These are phyloP conservation scores for Mystacornis crossleyi DNA, from an alignment of 2,113 vertebrate genomes.

Conservation along the genomic window DNA sequence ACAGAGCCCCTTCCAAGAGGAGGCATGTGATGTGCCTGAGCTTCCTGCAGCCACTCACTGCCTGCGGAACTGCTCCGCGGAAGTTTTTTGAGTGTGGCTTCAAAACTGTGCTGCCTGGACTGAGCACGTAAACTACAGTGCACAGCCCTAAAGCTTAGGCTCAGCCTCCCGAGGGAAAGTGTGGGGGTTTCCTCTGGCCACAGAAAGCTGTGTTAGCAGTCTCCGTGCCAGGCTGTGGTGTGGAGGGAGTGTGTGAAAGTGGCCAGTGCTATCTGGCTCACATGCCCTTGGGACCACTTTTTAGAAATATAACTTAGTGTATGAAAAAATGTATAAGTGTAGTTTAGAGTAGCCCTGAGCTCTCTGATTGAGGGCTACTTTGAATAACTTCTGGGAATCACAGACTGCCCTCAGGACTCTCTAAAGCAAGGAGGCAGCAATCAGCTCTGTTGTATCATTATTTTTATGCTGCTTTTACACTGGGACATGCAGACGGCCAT, in stretches of 20 bases:
- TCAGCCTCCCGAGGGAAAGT: not conserved
- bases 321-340: not conserved
- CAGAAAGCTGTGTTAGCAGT: constrained; percentile 25
- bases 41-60: not conserved
- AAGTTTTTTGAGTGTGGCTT: not conserved
- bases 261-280: not conserved
- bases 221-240: not conserved
- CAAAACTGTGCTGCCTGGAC: not conserved
- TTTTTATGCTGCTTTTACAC: not conserved
- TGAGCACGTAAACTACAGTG: not conserved
- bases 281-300: not conserved
- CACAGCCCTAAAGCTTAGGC: not conserved
- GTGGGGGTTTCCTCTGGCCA: not conserved
- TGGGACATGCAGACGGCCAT: rapidly evolving
- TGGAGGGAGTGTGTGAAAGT: constrained; percentile 14
- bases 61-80: not conserved
- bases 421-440: not conserved
- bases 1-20: not conserved
- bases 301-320: not conserved
- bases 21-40: rapidly evolving
- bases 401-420: not conserved
- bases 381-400: not conserved
- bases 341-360: not conserved
- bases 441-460: not conserved
- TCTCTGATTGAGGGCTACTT: not conserved